phyloP scores from a whole-genome alignment of 2,888 invertebrate genomes.

The Mesoligia furuncula region DNA sequence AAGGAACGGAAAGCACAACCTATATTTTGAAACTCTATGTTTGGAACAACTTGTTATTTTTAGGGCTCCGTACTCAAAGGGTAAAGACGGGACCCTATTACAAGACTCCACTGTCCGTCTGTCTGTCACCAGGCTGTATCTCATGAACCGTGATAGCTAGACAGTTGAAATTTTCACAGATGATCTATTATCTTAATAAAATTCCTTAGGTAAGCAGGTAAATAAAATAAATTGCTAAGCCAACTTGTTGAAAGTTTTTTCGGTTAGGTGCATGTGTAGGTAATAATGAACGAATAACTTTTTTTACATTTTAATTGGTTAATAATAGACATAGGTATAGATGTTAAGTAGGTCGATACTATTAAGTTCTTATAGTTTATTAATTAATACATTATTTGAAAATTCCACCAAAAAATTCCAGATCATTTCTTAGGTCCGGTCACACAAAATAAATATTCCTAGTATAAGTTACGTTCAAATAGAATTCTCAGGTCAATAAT shows the following conservation, averaged over 20 bases:
- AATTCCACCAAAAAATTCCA: neutral
- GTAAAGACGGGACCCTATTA: no score
- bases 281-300: neutral
- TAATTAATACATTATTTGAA: neutral
- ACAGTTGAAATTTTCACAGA: no score
- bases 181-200: no score
- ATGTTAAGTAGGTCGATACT: neutral
- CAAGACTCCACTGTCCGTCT: no score
- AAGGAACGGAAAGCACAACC: neutral
- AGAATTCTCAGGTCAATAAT: neutral
- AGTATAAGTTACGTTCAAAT: no score
- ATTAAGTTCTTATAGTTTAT: no score
- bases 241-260: neutral
- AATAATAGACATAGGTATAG: neutral
- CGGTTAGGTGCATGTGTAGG: neutral
- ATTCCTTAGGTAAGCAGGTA: no score
- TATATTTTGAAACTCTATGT: neutral
- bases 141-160: no score
- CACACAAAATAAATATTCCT: no score
- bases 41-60: neutral
- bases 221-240: neutral
- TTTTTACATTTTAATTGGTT: neutral
- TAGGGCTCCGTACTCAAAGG: no score
- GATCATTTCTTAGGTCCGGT: no score
- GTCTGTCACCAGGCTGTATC: no score